Base-by-base conservation (phyloP, 2,113 vertebrate species). In the Nettapus auritus region DNA sequence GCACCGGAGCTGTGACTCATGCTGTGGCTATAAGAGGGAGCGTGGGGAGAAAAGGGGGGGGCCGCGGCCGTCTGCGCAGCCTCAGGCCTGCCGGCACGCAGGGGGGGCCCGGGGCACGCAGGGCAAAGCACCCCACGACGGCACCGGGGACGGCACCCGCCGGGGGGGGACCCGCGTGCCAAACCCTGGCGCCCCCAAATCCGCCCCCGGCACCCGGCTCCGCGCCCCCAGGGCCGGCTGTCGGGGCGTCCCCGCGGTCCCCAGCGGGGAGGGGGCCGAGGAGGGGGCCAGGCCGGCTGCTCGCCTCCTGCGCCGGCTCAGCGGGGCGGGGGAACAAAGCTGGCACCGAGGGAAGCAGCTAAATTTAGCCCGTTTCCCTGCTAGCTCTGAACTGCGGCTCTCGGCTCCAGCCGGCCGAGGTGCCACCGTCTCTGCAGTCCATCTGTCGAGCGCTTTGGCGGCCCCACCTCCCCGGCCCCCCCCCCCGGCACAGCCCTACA, bases 301-400 rank as follows among this genome's bases (percentile, higher is more conserved):
- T 87, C 31, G 70, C 75, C 86, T 94, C 83, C 92, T 17, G 67
- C 85, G 86, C 90, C 46, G 88, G 73, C 91, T 89, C 93, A 70
- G 59, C 67, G 90, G 91, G 94, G 96, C 84, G 91, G 95, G 88
- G 96, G 89, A 91, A 96, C 96, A 96, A 96, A 97, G 96, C 96
- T 97, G 97, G 95, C 96, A 96, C 94, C 91, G 92, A 96, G 88
- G 95, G 59, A 90, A 91, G 92, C 85, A 21, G 94, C 95, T 97
- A 96, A 97, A 96, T 96, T 97, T 96, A 97, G 96, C 93, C 88
- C 16, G 34, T 94, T 95, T 96, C 94, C 95, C 95, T 88, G 94
- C 94, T 86, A 50, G 95, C 94, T 94, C 94, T 81, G 93, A 95
- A 89, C 96, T 66, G 93, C 96, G 87, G 95, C 88, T 56, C 94